These are phyloP conservation scores for Leptocoma aspasia DNA, from an alignment of 2,113 vertebrate genomes.

Conservation along the genomic window DNA sequence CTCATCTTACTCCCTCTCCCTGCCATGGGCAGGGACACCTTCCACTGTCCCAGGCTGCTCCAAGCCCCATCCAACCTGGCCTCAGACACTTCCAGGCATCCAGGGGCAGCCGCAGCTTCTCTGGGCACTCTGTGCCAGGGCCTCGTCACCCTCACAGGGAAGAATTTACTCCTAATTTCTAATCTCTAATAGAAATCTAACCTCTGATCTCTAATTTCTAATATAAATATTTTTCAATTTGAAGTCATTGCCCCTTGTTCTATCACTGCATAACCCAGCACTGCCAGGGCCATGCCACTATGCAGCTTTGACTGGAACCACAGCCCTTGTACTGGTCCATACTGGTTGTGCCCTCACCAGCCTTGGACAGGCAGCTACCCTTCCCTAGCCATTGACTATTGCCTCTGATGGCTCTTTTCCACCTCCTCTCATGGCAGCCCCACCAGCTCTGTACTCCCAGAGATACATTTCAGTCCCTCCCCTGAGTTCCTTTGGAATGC, in stretches of 20 bases:
- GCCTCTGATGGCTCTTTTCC: neutral
- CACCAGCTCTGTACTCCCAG: neutral
- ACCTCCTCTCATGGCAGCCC: neutral
- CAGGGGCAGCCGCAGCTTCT: neutral
- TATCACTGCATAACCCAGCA: neutral
- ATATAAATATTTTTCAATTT: neutral
- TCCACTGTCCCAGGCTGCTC: neutral
- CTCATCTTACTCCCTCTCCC: too few relatives aligned
- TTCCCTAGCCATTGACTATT: neutral
- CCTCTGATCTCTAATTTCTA: too few relatives aligned
- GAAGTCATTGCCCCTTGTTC: neutral
- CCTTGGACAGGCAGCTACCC: neutral
- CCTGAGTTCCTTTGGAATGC: rapidly evolving
- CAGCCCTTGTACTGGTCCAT: neutral
- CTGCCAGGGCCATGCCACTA: rapidly evolving
- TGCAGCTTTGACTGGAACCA: neutral
- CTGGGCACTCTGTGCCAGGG: neutral
- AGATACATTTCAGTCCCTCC: neutral
- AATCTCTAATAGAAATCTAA: neutral
- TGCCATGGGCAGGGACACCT: neutral
- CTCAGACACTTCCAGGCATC: neutral
- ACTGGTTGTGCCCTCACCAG: neutral
- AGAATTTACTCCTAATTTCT: neutral
- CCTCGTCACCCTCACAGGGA: neutral
- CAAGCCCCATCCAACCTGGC: neutral